Evolutionary conservation across 30 jellyfish, hydroid and myxozoan genomes (phyloP).

Genomic region (Cassiopea andromeda): DNA sequence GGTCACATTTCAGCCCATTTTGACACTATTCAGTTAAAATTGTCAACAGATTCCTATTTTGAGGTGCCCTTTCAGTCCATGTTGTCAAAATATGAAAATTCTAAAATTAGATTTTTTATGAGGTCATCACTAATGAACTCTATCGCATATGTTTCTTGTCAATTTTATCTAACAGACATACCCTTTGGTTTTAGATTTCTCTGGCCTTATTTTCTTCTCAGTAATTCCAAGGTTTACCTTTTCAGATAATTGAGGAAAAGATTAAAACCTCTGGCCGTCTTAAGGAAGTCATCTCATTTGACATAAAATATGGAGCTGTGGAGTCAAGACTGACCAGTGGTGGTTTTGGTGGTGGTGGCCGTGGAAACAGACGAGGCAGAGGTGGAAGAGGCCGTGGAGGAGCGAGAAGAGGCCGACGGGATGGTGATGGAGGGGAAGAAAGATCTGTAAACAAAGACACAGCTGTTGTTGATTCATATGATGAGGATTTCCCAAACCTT

Average conservation of each 20-base stretch:
- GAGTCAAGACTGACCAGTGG: slow-evolving; percentile 86
- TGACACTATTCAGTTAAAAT: too few relatives aligned
- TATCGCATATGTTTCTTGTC: too few relatives aligned
- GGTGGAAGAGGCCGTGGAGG: slow-evolving; percentile 86
- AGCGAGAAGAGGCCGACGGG: slow-evolving; percentile 39
- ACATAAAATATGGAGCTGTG: slow-evolving; percentile 69
- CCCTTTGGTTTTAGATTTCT: not conserved
- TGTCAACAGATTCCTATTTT: too few relatives aligned
- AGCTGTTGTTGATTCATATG: slow-evolving; percentile 32
- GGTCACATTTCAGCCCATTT: too few relatives aligned
- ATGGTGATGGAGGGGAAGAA: slow-evolving; percentile 34
- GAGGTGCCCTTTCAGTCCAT: too few relatives aligned
- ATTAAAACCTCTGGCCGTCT: slow-evolving; percentile 93
- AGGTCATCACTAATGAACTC: too few relatives aligned
- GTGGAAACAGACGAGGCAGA: slow-evolving; percentile 65
- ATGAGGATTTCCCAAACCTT: slow-evolving; percentile 41
- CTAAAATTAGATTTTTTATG: too few relatives aligned
- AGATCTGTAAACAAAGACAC: slow-evolving; percentile 38
- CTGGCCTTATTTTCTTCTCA: not conserved
- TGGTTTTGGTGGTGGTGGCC: slow-evolving; percentile 70
- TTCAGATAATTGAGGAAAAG: slow-evolving; percentile 83
- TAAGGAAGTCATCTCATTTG: slow-evolving; percentile 80
- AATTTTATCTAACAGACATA: too few relatives aligned
- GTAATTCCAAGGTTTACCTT: not conserved
- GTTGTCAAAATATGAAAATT: too few relatives aligned